Conservation (phyloP, 2,113 vertebrate genomes). For the Galemys pyrenaicus region DNA sequence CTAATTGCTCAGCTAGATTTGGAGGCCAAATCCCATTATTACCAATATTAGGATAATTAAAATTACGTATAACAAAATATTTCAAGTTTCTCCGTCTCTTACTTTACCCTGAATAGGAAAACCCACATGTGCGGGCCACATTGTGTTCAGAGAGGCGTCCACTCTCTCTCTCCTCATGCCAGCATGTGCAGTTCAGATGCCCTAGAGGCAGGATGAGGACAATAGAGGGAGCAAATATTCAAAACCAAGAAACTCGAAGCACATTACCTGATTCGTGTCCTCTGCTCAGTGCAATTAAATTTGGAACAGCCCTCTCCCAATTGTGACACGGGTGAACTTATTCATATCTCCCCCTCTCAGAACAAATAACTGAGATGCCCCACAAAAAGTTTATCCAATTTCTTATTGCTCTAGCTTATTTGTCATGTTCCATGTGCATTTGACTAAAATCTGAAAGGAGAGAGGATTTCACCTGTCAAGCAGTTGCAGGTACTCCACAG, state of each 20-base stretch:
- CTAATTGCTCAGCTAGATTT: not conserved
- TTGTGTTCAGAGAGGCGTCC: not conserved
- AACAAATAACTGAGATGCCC: constrained; percentile 27
- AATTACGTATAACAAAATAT: not conserved
- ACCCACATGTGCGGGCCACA: not conserved
- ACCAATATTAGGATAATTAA: constrained; percentile 22
- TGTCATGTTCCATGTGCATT: not conserved
- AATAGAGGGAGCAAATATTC: not conserved
- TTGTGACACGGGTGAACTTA: not conserved
- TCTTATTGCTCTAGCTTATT: not conserved
- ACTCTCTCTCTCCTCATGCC: not conserved
- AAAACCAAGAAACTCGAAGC: not conserved
- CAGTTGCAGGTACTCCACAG: too few relatives aligned
- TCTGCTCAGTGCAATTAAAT: not conserved
- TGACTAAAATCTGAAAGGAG: not conserved
- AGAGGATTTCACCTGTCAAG: too few relatives aligned
- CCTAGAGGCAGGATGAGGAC: not conserved
- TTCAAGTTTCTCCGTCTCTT: not conserved
- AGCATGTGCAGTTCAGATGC: accelerated
- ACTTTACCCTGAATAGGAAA: constrained; percentile 10
- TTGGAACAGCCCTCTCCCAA: not conserved
- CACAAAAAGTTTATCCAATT: not conserved
- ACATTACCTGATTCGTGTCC: not conserved
- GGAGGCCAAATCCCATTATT: not conserved
- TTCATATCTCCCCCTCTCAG: not conserved